These are phyloP conservation scores for Metopia argyrocephala DNA, from an alignment of 2,888 invertebrate genomes.

Conservation along the genomic window DNA sequence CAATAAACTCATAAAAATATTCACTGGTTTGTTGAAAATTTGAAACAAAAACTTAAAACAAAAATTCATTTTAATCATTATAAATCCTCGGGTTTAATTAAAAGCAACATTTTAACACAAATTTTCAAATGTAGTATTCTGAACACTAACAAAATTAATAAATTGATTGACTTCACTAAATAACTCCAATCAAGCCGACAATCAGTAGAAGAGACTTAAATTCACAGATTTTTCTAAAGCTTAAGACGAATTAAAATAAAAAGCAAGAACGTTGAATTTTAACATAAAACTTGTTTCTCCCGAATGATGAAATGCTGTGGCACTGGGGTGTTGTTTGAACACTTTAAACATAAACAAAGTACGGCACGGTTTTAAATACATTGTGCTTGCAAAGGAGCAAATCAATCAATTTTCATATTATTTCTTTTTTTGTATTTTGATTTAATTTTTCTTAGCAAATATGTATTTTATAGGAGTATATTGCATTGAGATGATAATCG, in stretches of 20 bases:
- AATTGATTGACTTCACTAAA: conserved; percentile 27
- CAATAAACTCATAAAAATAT: too few relatives aligned
- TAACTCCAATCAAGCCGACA: neutral
- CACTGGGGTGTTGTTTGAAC: conserved; percentile 27
- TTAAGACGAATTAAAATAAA: neutral
- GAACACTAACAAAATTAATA: neutral
- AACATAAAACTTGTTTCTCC: neutral
- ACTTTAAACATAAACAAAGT: neutral
- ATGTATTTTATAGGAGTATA: neutral
- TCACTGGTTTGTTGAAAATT: too few relatives aligned
- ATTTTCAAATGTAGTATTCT: neutral
- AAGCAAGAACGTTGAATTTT: neutral
- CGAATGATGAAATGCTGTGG: conserved; percentile 59
- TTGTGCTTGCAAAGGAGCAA: conserved; percentile 30
- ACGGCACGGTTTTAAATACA: neutral
- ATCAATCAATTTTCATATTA: conserved; percentile 63
- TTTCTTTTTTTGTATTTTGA: conserved; percentile 28
- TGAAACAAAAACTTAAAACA: too few relatives aligned
- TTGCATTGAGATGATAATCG: conserved; percentile 61
- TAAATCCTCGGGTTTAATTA: neutral
- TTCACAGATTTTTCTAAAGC: neutral
- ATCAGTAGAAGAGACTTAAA: neutral
- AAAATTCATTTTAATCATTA: neutral
- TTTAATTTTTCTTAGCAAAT: conserved; percentile 7
- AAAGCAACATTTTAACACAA: neutral